These are phyloP conservation scores for Carapus acus DNA, from an alignment of 2,797 vertebrate genomes.

Conservation along the genomic window DNA sequence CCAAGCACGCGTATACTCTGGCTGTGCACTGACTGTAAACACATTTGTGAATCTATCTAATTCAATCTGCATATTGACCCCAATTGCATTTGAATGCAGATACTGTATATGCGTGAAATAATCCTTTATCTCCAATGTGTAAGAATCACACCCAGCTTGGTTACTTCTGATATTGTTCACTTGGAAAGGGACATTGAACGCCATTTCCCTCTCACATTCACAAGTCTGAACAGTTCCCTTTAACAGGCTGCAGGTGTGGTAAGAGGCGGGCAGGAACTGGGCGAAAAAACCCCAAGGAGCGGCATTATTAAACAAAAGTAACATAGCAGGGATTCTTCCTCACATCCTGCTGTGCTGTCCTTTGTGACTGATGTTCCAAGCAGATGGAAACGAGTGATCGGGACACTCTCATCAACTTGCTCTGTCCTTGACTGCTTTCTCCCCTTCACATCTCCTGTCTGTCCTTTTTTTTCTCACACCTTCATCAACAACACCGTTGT, in stretches of 20 bases:
- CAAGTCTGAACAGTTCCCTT: conserved; percentile 17
- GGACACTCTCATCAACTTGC: conserved; percentile 49
- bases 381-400: conserved; percentile 40
- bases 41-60: too few species aligned
- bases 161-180: too few species aligned
- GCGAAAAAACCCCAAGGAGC: conserved; percentile 19
- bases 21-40: too few species aligned
- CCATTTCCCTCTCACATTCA: background rate
- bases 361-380: conserved; percentile 47
- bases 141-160: too few species aligned
- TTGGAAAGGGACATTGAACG: too few species aligned
- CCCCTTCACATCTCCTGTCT: conserved; percentile 16
- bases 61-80: too few species aligned
- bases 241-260: conserved; percentile 16
- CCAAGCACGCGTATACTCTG: too few species aligned
- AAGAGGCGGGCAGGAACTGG: conserved; percentile 25
- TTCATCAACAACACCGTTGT: conserved; percentile 44
- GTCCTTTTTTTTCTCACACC: conserved; percentile 14
- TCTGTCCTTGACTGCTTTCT: conserved; percentile 45
- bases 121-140: too few species aligned
- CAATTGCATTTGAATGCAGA: too few species aligned
- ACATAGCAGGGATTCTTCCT: conserved; percentile 27
- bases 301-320: conserved; percentile 20
- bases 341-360: conserved; percentile 32
- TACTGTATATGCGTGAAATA: too few species aligned